Base-by-base conservation (phyloP, 2,797 vertebrate genomes). In the Gallirallus australis region DNA sequence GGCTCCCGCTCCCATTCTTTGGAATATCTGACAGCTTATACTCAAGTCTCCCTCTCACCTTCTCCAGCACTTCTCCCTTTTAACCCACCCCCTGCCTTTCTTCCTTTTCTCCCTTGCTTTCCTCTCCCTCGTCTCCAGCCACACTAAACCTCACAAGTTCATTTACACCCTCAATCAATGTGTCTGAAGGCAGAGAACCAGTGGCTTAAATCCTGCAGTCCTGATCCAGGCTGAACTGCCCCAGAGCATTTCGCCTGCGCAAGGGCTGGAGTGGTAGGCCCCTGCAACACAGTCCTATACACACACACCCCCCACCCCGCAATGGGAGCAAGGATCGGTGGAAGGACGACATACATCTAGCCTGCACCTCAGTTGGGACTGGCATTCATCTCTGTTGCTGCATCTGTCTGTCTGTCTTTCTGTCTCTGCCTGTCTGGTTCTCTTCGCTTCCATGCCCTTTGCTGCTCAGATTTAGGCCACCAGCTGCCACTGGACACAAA, bases 341-440 rank as follows among this genome's bases (percentile, higher is more conserved):
- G 97, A 97, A 97, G 97, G 97, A 97, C 97, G 95, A 94, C 97
- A 94, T 66, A 90, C 95, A 97, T 47, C 93, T 88, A 88, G 94
- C 95, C 94, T 96, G 95, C 83, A 69, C 95, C 95, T 96, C 91
- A 71, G 81, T 68, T 89, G 97, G 92, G 93, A 92, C 93, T 96
- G 95, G 57, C 96, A 86, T 72, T 61, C 96, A 94, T 96, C 21
- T 92, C 89, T 97, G 87, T 94, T n/a, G 87, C 90, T 96, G 78
- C 7, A 18, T 89, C 90, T 92, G 79, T 93, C 79, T 91, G 72
- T 94, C 94, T 92, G 90, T 86, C 90, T 90, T 48, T 97, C 91
- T 94, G 20, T 82, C 82, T 91, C 90, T 97, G 84, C 89, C 92
- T 96, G 80, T 96, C 95, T 92, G 85, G 83, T 94, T 91, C 87